phyloP scores from a whole-genome alignment of 2,888 invertebrate genomes.

The Nemotelus nigrinus region DNA sequence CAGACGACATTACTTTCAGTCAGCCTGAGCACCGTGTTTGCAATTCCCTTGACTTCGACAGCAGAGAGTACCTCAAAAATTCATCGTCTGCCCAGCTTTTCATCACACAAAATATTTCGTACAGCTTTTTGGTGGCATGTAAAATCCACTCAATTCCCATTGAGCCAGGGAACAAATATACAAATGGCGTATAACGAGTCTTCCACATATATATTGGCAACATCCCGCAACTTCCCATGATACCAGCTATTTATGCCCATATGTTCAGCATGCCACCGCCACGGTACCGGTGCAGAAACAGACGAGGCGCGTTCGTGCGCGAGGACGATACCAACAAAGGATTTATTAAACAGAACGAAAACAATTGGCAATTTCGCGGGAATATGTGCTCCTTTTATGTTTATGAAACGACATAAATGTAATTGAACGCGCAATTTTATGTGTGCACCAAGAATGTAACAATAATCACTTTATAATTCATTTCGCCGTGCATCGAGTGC shows the following conservation, averaged over 20 bases:
- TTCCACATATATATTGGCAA: conserved; percentile 4
- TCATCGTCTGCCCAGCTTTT: conserved; percentile 5
- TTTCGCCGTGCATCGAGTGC: conserved; percentile 32
- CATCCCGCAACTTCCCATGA: conserved; percentile 22
- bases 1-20: not conserved
- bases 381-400: conserved; percentile 46
- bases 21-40: conserved; percentile 21
- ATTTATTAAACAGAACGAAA: conserved; percentile 51
- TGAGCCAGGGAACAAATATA: conserved; percentile 9
- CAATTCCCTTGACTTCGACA: not conserved
- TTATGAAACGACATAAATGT: conserved; percentile 46
- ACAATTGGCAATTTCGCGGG: conserved; percentile 50
- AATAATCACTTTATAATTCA: conserved; percentile 49
- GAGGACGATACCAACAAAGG: conserved; percentile 48
- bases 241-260: conserved; percentile 36
- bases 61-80: not conserved
- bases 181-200: conserved; percentile 21
- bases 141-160: conserved; percentile 29
- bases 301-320: conserved; percentile 45
- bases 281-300: not conserved
- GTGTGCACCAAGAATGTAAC: conserved; percentile 45
- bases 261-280: conserved; percentile 16
- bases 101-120: conserved; percentile 8
- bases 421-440: conserved; percentile 46
- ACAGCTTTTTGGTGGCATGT: conserved; percentile 29